Evolutionary conservation across 2,888 invertebrate species (phyloP), one percentile per base, ranked within the genome.

Genomic region (Lapara coniferarum): DNA sequence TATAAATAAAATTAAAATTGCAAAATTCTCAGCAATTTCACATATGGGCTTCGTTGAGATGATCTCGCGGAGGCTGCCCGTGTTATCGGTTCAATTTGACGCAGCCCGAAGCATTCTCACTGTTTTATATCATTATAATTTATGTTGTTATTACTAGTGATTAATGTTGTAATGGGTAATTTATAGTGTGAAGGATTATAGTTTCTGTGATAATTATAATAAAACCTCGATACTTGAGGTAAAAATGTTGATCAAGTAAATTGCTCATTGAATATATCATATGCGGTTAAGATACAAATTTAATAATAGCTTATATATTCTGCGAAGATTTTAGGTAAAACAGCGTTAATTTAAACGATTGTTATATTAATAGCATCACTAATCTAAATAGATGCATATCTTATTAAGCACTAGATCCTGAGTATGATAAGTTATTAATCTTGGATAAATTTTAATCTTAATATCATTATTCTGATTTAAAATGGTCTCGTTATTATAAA

Each of bases 1-100:
- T 91, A 92, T 91, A 92, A 92, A 92, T 92, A 90, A 93, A 93
- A 92, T 93, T 93, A 92, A 93, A 93, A 93, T 93, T 93, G 91
- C 90, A 92, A 93, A 92, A 91, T 90, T 89, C 88, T 82, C 87
- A 91, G 84, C 91, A 91, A 92, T 93, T 92, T 92, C 92, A 91
- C 92, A 92, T 92, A 92, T 90, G 92, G 92, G 85, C 89, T 86
- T 85, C 80, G 82, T 72, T 77, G 82, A 91, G 92, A 93, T 91
- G 89, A 92, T 92, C 93, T 89, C 74, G 84, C 76, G 78, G 76
- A 81, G 81, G 81, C 78, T 78, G 78, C 79, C 77, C 81, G 81
- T 79, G 82, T 89, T 92, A 92, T 93, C 91, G 82, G 74, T 80
- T 76, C 87, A 85, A 85, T 87, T 89, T 91, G 92, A 93, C 90